phyloP scores from a whole-genome alignment of 2,888 invertebrate species.

The Oscheius sp. region DNA sequence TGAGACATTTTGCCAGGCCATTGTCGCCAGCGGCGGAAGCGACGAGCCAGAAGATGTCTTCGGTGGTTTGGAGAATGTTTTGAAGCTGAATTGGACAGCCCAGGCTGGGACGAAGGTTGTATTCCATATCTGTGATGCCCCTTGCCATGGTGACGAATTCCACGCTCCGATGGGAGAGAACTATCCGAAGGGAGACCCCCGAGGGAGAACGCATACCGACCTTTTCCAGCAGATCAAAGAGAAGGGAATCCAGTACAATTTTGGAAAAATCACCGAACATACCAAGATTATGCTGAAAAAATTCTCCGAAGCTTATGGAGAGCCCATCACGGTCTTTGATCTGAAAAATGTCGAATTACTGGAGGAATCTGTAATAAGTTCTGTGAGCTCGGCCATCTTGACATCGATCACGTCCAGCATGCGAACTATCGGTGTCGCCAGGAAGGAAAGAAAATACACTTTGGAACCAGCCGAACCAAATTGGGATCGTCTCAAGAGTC shows the following conservation, averaged over 20 bases:
- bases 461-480: slow-evolving; percentile 5
- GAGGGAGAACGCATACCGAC: slow-evolving; percentile 1
- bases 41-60: slow-evolving; percentile 38
- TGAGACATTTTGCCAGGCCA: background rate
- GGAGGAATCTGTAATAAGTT: slow-evolving; percentile 27
- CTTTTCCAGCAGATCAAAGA: slow-evolving; percentile 12
- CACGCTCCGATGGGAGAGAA: background rate
- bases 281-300: slow-evolving; percentile 39
- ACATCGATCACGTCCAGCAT: slow-evolving; percentile 13
- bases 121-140: slow-evolving; percentile 41
- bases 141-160: slow-evolving; percentile 33
- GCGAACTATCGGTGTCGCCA: background rate
- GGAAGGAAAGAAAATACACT: background rate
- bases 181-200: slow-evolving; percentile 39
- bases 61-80: slow-evolving; percentile 37
- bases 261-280: slow-evolving; percentile 35
- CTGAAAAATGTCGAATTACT: slow-evolving; percentile 32
- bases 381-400: slow-evolving; percentile 27
- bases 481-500: background rate
- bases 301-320: slow-evolving; percentile 36
- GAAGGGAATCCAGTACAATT: slow-evolving; percentile 38
- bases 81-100: slow-evolving; percentile 31
- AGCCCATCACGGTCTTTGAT: slow-evolving; percentile 38
- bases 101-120: slow-evolving; percentile 36
- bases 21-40: slow-evolving; percentile 30